phyloP scores from a whole-genome alignment of 2,888 invertebrate genomes.

The Mesopsocus fuscifrons region DNA sequence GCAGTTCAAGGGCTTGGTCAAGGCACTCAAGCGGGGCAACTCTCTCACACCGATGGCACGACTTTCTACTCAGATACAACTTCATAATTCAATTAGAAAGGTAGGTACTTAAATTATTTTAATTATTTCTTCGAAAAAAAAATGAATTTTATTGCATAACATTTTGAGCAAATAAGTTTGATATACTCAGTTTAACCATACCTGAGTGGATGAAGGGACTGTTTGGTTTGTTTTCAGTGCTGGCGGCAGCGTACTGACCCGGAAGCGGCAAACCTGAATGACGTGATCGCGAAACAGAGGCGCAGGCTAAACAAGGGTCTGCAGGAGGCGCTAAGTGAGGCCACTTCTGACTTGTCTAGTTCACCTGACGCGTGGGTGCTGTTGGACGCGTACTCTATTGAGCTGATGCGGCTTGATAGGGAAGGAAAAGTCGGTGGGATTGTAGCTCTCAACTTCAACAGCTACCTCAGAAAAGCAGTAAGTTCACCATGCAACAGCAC shows the following conservation, averaged over 20 bases:
- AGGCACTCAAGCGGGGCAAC: neutral
- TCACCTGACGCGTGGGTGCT: no score
- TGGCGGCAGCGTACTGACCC: no score
- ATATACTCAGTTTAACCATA: no score
- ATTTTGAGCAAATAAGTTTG: no score
- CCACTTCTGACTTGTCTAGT: no score
- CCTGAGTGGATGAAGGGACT: no score
- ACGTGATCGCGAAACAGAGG: no score
- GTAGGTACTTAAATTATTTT: neutral
- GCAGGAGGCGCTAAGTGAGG: no score
- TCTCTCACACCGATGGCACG: no score
- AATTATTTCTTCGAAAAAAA: neutral
- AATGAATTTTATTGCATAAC: neutral
- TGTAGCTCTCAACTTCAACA: neutral
- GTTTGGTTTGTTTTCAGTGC: neutral
- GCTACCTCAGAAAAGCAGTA: neutral
- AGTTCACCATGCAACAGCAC: no score
- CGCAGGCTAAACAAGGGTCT: no score
- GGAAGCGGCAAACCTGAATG: no score
- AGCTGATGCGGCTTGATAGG: neutral
- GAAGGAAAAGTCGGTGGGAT: neutral
- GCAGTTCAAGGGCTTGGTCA: neutral
- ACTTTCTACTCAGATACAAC: neutral
- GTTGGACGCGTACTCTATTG: neutral
- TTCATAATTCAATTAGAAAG: slow-evolving; percentile 1